Base-by-base conservation (phyloP, 2,797 vertebrate species). In the Lophotriccus pileatus region DNA sequence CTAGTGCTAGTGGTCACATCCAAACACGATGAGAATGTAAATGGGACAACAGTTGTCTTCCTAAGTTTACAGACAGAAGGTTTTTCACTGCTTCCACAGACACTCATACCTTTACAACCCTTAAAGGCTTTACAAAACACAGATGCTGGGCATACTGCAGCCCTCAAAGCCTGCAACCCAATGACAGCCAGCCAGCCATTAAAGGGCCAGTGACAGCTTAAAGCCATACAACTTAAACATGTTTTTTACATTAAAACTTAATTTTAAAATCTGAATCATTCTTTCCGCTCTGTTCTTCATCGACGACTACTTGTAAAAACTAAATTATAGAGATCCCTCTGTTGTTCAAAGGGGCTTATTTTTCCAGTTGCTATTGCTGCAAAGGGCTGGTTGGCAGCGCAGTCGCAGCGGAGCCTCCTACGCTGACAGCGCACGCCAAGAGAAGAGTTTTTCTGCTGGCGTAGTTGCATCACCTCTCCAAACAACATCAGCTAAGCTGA, bases 361-460 rank as follows among this genome's bases (percentile, higher is more conserved):
- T 60, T 64, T 15, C 59, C 87, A 43, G 59, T 12, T 46, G 53
- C 76, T 67, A 18, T 21, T 25, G 73, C 80, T 74, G 93, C 70
- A 37, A 5, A 34, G 56, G 75, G 56, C 32, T 72, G 9, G 12
- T 4, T 34, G 4, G 79, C 11, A 8, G 53, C 0, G 11, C 85
- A 27, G 68, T 76, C 73, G 10, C 28, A 63, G 70, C 3, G 19
- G 50, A 91, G 82, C 87, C 95, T 92, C 91, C 95, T 14, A 79
- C 74, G 3, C 89, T 15, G 25, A 18, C 6, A 23, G 59, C 2
- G 0, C 52, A 3, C 5, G 89, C 95, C 96, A 94, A 85, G 70
- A 63, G 94, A 34, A 78, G 82, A 91, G 80, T n/a, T 87, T 49
- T 81, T 77, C 85, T 93, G 83, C 80, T 84, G 91, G 90, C 7